Evolutionary conservation across 2,888 invertebrate species (phyloP).

Genomic region (Diarsia mendica): DNA sequence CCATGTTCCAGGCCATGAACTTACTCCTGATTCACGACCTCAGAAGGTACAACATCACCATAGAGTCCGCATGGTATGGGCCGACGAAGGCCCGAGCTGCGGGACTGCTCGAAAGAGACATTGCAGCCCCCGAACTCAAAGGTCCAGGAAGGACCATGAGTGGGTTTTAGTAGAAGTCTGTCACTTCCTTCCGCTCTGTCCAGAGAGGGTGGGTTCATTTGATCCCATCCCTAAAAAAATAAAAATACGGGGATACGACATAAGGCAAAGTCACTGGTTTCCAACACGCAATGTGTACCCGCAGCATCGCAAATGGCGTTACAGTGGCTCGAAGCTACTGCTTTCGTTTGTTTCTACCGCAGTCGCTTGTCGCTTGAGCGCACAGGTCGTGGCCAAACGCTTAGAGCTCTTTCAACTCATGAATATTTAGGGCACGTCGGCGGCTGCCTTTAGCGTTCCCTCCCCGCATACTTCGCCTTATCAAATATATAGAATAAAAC

Average conservation of each 20-base stretch:
- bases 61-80: too few relatives aligned
- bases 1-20: conserved; percentile 8
- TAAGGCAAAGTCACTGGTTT: not conserved
- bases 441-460: conserved; percentile 55
- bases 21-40: not conserved
- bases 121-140: too few relatives aligned
- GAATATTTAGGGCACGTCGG: conserved; percentile 71
- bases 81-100: too few relatives aligned
- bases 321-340: not conserved
- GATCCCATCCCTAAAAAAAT: too few relatives aligned
- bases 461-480: conserved; percentile 61
- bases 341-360: not conserved
- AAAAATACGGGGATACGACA: too few relatives aligned
- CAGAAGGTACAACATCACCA: not conserved
- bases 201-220: too few relatives aligned
- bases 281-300: too few relatives aligned
- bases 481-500: conserved; percentile 64
- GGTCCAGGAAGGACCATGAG: too few relatives aligned
- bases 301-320: too few relatives aligned
- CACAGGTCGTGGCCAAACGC: not conserved
- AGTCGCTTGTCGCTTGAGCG: conserved; percentile 10
- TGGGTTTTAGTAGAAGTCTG: too few relatives aligned
- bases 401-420: conserved; percentile 58
- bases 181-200: too few relatives aligned
- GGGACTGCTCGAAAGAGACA: too few relatives aligned